Evolutionary conservation across 1,140 invertebrate species (phyloP).

Genomic region (Euura lappo): DNA sequence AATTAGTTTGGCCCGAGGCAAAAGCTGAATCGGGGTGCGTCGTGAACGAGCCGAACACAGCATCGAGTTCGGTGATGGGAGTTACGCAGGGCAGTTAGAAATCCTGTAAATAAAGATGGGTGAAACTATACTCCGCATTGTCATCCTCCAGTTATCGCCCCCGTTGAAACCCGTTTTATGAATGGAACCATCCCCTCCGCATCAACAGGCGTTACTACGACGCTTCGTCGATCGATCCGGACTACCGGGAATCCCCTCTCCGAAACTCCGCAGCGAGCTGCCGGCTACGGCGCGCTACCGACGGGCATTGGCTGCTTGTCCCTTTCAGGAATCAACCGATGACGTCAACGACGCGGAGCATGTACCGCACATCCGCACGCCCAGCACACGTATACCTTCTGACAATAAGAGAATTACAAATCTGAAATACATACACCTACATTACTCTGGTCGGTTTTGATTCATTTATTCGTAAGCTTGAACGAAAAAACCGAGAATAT

Average conservation of each 20-base stretch:
- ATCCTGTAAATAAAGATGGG: not conserved
- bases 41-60: no score
- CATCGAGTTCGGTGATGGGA: no score
- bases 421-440: no score
- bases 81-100: not conserved
- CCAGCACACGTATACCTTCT: not conserved
- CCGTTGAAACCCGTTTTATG: not conserved
- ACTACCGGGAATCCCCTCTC: not conserved
- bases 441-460: no score
- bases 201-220: conserved; percentile 2
- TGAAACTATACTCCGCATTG: not conserved
- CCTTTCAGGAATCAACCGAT: not conserved
- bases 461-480: no score
- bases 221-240: not conserved
- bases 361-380: not conserved
- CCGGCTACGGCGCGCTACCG: not conserved
- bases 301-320: not conserved
- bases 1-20: no score
- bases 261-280: not conserved
- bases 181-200: not conserved
- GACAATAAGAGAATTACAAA: no score
- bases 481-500: no score
- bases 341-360: not conserved
- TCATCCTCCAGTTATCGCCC: no score
- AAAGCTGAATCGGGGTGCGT: no score